phyloP scores from a whole-genome alignment of 2,113 vertebrate genomes.

The Atractosteus spatula region DNA sequence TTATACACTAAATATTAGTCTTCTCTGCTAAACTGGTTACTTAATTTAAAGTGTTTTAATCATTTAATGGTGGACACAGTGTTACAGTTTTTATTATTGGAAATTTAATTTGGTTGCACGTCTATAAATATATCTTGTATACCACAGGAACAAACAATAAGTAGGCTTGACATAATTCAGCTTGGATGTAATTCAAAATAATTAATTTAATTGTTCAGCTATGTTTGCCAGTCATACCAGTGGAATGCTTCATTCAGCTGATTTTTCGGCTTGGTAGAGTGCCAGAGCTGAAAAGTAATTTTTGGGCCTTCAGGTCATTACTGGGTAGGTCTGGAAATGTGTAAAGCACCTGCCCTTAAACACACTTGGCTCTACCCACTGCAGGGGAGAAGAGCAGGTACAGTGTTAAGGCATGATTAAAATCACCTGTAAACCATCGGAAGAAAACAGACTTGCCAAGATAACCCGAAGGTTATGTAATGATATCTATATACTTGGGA shows the following conservation, averaged over 20 bases:
- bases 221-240: slow-evolving; percentile 11
- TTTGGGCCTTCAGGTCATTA: slow-evolving; percentile 31
- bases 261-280: slow-evolving; percentile 11
- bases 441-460: too few relatives aligned
- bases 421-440: too few relatives aligned
- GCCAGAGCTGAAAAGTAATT: slow-evolving; percentile 7
- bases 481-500: too few relatives aligned
- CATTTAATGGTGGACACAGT: background rate
- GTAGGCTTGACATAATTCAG: slow-evolving; percentile 17
- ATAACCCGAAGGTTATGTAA: too few relatives aligned
- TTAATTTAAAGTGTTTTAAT: too few relatives aligned
- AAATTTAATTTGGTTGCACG: background rate
- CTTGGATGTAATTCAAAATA: slow-evolving; percentile 27
- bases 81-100: background rate
- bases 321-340: slow-evolving; percentile 27
- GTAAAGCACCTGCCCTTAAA: too few relatives aligned
- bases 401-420: too few relatives aligned
- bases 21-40: too few relatives aligned
- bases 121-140: background rate
- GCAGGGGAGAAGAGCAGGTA: too few relatives aligned
- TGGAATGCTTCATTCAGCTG: slow-evolving; percentile 40
- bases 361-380: too few relatives aligned
- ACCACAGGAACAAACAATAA: background rate
- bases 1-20: too few relatives aligned
- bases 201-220: slow-evolving; percentile 27